Base-by-base conservation (phyloP, 23 tunicate genomes). In the Halocynthia roretzi region DNA sequence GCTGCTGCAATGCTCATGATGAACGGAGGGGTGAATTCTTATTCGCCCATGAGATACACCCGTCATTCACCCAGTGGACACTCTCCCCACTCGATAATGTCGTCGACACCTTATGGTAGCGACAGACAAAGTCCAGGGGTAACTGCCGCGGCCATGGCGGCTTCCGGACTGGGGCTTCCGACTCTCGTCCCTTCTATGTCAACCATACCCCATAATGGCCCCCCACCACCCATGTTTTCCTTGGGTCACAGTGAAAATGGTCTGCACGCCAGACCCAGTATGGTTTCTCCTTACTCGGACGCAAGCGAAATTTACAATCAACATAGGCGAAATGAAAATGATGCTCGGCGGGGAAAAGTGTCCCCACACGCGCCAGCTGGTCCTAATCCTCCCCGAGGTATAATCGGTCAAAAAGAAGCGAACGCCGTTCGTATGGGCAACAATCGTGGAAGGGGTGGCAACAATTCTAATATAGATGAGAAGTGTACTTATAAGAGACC, bases 401-500 rank as follows among this genome's bases (percentile, higher is more conserved):
- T 53, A 61, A 54, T 65, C 70, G 77, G 83, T 50, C 56, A 72
- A 54, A 44, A 60, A 57, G 19, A 50, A 62, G 69, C 66, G 71
- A n/a, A 80, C 62, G 23, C 69, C 5, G 54, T 64, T 10, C 54
- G 54, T 23, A 50, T n/a, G 20, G 78, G 56, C 6, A 74, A 70
- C 10, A 58, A 20, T 6, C 62, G 23, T 8, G 55, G 53, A 40
- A 18, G 81, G 8, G 66, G 79, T 8, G 61, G 77, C 62, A 62
- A 65, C 49, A 31, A 31, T 31, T 70, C 67, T 50, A 61, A 62
- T 61, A 80, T 82, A 19, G 93, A 92, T 20, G 91, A 72, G 57
- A 70, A 83, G 81, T 79, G 87, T 20, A 82, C 84, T 67, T 92
- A 86, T 85, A 92, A 92, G 72, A 71, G 98, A 54, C 98, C 98